These are phyloP conservation scores for Opisthocomus hoazin DNA, from an alignment of 2,113 vertebrate genomes.

Conservation along the genomic window DNA sequence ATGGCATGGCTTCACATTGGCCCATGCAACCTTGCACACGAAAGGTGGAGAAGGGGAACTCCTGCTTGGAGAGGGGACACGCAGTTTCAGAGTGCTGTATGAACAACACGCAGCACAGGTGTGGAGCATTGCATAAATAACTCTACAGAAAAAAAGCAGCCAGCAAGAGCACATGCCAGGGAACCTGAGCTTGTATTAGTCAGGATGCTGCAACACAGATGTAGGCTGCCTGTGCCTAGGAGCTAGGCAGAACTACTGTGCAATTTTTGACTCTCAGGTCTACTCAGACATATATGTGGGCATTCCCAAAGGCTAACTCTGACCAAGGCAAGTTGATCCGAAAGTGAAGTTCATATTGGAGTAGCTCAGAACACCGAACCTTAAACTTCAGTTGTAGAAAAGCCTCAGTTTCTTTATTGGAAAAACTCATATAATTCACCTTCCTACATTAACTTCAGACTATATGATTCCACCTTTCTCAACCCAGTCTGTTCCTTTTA, in stretches of 20 bases:
- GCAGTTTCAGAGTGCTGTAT: neutral
- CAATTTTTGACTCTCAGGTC: neutral
- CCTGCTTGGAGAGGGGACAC: neutral
- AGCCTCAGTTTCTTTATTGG: neutral
- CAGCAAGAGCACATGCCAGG: neutral
- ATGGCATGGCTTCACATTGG: neutral
- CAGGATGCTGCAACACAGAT: neutral
- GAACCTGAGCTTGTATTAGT: neutral
- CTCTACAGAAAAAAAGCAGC: neutral
- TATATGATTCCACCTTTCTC: neutral
- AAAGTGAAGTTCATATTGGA: neutral
- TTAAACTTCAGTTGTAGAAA: neutral
- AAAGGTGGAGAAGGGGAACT: accelerated
- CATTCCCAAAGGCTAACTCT: neutral
- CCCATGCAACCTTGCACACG: neutral
- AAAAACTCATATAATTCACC: neutral
- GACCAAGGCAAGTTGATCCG: neutral
- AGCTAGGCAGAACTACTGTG: neutral
- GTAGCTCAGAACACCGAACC: neutral
- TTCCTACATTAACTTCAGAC: neutral
- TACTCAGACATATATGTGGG: accelerated
- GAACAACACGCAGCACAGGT: neutral
- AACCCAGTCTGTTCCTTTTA: neutral
- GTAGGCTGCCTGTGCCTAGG: neutral
- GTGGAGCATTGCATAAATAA: neutral